A percentile compares a stretch with the other conserved stretches of the same genome.
phyloP scores from a whole-genome alignment of 2,888 invertebrate genomes.

The Parelbella ahira region DNA sequence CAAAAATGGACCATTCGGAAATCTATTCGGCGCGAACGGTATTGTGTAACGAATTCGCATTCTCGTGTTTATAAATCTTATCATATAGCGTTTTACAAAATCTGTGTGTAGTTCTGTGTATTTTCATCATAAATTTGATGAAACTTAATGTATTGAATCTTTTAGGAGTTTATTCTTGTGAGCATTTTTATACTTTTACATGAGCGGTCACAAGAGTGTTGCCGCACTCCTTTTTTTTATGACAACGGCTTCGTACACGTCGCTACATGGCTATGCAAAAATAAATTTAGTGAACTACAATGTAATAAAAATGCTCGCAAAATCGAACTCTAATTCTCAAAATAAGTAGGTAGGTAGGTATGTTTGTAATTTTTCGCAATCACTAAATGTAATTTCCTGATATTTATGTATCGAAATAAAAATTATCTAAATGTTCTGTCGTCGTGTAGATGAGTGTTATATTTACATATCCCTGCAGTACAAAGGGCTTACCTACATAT shows the following conservation, averaged over 20 bases:
- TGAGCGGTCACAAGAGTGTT: neutral
- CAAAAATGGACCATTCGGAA: slow-evolving; percentile 69
- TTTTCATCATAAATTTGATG: slow-evolving; percentile 38
- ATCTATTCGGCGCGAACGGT: slow-evolving; percentile 47
- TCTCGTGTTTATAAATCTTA: slow-evolving; percentile 25
- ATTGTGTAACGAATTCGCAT: slow-evolving; percentile 34
- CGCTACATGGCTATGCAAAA: too few species aligned
- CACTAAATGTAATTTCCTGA: slow-evolving; percentile 30
- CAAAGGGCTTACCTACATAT: slow-evolving; percentile 49
- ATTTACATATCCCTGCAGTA: slow-evolving; percentile 67
- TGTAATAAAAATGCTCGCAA: slow-evolving; percentile 29
- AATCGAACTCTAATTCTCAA: slow-evolving; percentile 9
- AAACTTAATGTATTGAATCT: slow-evolving; percentile 34
- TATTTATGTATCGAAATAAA: slow-evolving; percentile 42
- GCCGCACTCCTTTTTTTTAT: too few species aligned
- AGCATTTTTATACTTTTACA: slow-evolving; percentile 3
- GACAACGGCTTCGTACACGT: too few species aligned
- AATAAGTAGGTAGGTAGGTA: slow-evolving; percentile 19
- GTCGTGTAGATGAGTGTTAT: slow-evolving; percentile 12
- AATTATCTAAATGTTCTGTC: slow-evolving; percentile 18
- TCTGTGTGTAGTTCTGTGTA: slow-evolving; percentile 34
- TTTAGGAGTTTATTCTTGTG: slow-evolving; percentile 16
- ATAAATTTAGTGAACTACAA: too few species aligned
- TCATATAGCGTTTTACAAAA: slow-evolving; percentile 36
- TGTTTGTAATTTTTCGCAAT: slow-evolving; percentile 23